phyloP scores from a whole-genome alignment of 37 sponge, comb jelly and placozoan genomes.

The Haliclona indistincta region DNA sequence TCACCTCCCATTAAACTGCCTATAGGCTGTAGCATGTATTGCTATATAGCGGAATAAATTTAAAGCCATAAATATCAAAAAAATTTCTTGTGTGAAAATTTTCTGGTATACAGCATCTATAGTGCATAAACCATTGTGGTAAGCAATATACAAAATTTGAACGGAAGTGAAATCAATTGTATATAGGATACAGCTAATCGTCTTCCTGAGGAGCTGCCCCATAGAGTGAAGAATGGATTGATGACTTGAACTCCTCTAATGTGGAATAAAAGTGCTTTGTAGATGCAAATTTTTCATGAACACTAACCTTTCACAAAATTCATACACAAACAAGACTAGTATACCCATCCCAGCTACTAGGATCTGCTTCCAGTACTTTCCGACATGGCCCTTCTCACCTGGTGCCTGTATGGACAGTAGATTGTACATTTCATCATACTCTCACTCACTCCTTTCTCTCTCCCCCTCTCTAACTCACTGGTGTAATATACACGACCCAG shows the following conservation, averaged over 20 bases:
- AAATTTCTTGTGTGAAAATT: too few relatives aligned
- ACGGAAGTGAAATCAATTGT: neutral
- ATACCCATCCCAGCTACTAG: slow-evolving; percentile 28
- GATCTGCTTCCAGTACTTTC: slow-evolving; percentile 68
- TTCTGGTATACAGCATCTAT: too few relatives aligned
- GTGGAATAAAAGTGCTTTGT: neutral
- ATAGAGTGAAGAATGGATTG: slow-evolving; percentile 59
- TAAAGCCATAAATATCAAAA: too few relatives aligned
- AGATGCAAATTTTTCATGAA: neutral
- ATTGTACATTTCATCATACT: neutral
- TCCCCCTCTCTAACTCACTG: too few relatives aligned
- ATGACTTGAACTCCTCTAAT: slow-evolving; percentile 32
- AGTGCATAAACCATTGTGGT: too few relatives aligned
- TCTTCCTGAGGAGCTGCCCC: slow-evolving; percentile 35
- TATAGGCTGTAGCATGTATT: too few relatives aligned
- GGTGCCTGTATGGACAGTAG: slow-evolving; percentile 7
- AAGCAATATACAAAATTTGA: neutral
- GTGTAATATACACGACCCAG: slow-evolving; percentile 75
- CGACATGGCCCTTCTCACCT: slow-evolving; percentile 1
- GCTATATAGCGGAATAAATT: too few relatives aligned
- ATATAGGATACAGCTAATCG: slow-evolving; percentile 57
- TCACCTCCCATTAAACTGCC: too few relatives aligned
- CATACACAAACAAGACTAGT: slow-evolving; percentile 64
- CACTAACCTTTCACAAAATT: slow-evolving; percentile 76
- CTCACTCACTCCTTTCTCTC: neutral